These are phyloP conservation scores for Cylindroiulus punctatus DNA, from an alignment of 2,888 invertebrate species.

Conservation along the genomic window DNA sequence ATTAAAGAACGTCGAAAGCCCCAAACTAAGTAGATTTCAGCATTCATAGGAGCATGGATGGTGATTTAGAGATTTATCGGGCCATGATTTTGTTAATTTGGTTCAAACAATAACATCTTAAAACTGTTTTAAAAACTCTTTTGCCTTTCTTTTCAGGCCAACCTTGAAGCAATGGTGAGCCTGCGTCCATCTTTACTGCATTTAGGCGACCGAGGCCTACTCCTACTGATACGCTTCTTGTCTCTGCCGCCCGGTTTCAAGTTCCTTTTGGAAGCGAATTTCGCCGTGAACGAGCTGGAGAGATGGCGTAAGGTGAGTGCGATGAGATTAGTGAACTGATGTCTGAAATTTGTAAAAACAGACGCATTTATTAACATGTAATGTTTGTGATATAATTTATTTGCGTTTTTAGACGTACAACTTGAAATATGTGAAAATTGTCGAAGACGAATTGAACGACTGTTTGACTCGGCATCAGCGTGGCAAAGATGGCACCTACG, in stretches of 20 bases:
- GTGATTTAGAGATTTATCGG: too few relatives aligned
- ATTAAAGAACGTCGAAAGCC: too few relatives aligned
- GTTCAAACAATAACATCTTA: neutral
- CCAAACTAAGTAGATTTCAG: too few relatives aligned
- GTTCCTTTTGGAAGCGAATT: conserved; percentile 72
- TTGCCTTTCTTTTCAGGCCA: conserved; percentile 69
- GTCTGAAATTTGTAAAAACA: too few relatives aligned
- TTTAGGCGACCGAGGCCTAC: conserved; percentile 80
- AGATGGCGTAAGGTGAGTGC: conserved; percentile 74
- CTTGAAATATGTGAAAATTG: conserved; percentile 81
- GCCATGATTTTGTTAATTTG: too few relatives aligned
- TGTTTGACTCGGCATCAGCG: conserved; percentile 85
- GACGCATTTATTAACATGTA: too few relatives aligned
- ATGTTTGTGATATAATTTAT: too few relatives aligned
- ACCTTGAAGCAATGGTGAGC: conserved; percentile 79
- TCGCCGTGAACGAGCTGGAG: conserved; percentile 78
- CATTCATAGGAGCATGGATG: too few relatives aligned
- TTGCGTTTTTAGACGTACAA: conserved; percentile 54
- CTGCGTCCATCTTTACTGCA: conserved; percentile 76
- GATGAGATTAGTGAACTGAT: neutral
- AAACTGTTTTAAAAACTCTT: conserved; percentile 7
- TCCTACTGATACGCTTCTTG: conserved; percentile 80
- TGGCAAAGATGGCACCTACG: conserved; percentile 80
- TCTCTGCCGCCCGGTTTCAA: conserved; percentile 78
- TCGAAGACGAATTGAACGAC: conserved; percentile 89